Evolutionary conservation across 2,888 invertebrate species (phyloP), one percentile per base, ranked within the genome.

Genomic region (Argyra leucocephala): DNA sequence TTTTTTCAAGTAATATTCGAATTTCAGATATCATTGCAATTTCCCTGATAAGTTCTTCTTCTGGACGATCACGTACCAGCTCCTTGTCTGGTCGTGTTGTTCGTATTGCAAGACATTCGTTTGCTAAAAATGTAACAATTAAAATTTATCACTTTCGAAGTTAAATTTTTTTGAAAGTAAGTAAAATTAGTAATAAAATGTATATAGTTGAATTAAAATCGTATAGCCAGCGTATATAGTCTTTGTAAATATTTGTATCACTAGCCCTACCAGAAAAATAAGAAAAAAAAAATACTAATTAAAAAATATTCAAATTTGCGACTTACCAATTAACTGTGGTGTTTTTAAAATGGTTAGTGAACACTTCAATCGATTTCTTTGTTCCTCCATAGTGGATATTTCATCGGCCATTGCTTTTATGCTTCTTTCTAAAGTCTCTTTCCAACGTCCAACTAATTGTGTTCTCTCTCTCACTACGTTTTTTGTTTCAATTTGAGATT

Each of bases 21-120:
- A 90, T 86, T 76, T 90, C 89, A 0, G 83, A 83, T 3, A 88
- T 87, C 22, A 91, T 77, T 0, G 88, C 84, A 75, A 87, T 80
- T 78, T 91, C 91, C 78, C 87, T 89, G 3, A 88, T 85, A 15
- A 91, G 76, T 76, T 90, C 90, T 70, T 89, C 88, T 76, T 91
- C 91, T 12, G 90, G 88, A 63, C 84, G 78, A 73, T 92, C 92
- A 9, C 88, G 82, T 0, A 90, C 88, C 61, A 91, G 80, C 77
- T 92, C 92, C 0, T 87, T 84, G 72, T 86, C 86, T 22, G 87
- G 82, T 15, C 91, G 83, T 36, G 85, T 85, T 0, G 87, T 84
- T 60, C 91, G 82, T 48, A 88, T 80, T 58, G 88, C 87, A 62
- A 91, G 78, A 73, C 90, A 90, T 76, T 91, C 91, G 66, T 84